Base-by-base conservation (phyloP, 2,888 invertebrate species). In the Yponomeuta malinellus region DNA sequence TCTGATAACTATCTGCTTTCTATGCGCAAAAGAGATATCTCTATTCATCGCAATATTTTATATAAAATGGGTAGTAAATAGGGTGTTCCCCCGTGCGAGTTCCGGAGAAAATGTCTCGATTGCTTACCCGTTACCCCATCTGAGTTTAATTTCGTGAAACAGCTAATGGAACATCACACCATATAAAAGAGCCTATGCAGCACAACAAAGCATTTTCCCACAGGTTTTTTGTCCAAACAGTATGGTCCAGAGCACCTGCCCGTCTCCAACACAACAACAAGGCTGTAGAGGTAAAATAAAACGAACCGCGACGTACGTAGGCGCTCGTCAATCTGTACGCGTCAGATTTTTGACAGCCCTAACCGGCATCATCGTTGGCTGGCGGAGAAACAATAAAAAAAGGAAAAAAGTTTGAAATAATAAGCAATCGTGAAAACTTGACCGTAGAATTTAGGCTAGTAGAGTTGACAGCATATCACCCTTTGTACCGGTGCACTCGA, bases 281-380 rank as follows among this genome's bases (percentile, higher is more conserved):
- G 52, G 15, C 15, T 59, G 52, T 59, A 15, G 52, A 59, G 52
- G 52, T 59, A 59, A 59, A 83, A 86, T 81, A 89, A 89, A 88
- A 88, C 83, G 79, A 78, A 77, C 75, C 73, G 76, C 81, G 70
- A 67, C 68, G 76, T 83, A 81, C 83, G 81, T 59, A 43, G 80
- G 83, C 85, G 88, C 88, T 90, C 90, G 91, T 92, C 91, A 91
- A 90, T 91, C 89, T 84, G 81, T 77, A 84, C 87, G 90, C 87
- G 90, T 91, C 91, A 90, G 83, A 82, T 80, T 86, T 90, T 87
- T 91, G 91, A 92, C 91, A 91, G 91, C 85, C 83, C 82, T 86
- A 87, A 90, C 90, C 90, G 90, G 86, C 90, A 88, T 90, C 90
- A 89, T 80, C 84, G 85, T 74, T 75, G 73, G 75, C 79, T 59